Percentiles rank a stretch among this genome's conserved stretches.
phyloP scores from a whole-genome alignment of 2,888 invertebrate genomes.

The Plagodis dolabraria region DNA sequence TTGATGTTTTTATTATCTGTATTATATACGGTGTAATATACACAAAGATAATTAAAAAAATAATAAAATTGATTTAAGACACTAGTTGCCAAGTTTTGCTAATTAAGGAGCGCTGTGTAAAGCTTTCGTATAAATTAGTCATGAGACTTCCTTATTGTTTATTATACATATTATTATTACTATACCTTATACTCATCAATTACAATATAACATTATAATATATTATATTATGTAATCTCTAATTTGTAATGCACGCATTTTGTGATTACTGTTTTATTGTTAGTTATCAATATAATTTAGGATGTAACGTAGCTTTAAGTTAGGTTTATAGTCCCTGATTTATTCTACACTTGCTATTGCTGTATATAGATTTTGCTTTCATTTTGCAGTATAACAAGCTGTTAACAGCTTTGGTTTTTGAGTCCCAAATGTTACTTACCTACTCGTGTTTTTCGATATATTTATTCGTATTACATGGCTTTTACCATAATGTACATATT shows the following conservation, averaged over 20 bases:
- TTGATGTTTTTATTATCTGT: conserved; percentile 2
- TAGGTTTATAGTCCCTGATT: conserved; percentile 51
- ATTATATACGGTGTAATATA: not conserved
- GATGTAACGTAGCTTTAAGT: conserved; percentile 43
- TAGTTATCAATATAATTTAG: conserved; percentile 61
- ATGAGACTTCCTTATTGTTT: conserved; percentile 55
- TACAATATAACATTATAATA: conserved; percentile 62
- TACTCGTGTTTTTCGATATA: conserved; percentile 63
- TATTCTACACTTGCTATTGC: conserved; percentile 44
- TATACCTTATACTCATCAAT: conserved; percentile 69
- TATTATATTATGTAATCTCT: conserved; percentile 58
- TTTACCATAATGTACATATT: conserved; percentile 66
- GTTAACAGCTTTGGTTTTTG: conserved; percentile 51
- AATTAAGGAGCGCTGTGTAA: conserved; percentile 76
- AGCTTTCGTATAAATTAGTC: conserved; percentile 58
- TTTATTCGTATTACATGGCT: conserved; percentile 46
- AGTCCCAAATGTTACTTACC: conserved; percentile 17
- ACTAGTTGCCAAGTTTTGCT: conserved; percentile 77
- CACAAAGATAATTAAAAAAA: conserved; percentile 30
- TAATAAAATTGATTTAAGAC: conserved; percentile 33
- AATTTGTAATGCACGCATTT: conserved; percentile 64
- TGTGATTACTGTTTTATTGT: conserved; percentile 65
- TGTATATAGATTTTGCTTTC: conserved; percentile 50
- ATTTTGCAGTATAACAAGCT: conserved; percentile 41
- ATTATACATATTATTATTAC: conserved; percentile 43